Evolutionary conservation across 2,888 invertebrate genomes (phyloP).

Genomic region (Lepidocyrtoides sp.): DNA sequence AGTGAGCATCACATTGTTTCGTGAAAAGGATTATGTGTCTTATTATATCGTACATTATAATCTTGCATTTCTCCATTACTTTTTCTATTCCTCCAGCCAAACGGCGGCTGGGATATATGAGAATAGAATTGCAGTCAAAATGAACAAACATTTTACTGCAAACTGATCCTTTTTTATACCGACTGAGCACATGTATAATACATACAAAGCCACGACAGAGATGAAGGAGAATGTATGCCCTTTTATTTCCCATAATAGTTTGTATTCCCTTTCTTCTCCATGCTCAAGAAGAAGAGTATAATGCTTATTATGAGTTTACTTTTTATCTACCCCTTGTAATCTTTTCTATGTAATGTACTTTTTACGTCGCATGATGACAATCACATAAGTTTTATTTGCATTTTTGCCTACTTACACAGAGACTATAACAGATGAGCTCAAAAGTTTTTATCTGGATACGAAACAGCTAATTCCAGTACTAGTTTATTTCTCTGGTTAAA

Average conservation of each 20-base stretch:
- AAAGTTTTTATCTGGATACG: neutral
- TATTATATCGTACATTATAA: slow-evolving; percentile 63
- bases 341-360: neutral
- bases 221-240: neutral
- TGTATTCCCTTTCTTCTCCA: neutral
- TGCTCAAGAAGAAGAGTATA: neutral
- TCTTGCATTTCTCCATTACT: slow-evolving; percentile 62
- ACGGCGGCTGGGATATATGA: no score
- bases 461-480: no score
- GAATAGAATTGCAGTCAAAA: no score
- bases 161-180: neutral
- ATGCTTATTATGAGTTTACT: neutral
- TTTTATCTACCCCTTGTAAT: neutral
- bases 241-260: neutral
- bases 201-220: no score
- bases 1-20: no score
- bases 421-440: neutral
- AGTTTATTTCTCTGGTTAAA: no score
- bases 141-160: neutral
- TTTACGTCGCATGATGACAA: neutral
- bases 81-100: slow-evolving; percentile 58
- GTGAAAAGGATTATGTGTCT: slow-evolving; percentile 62
- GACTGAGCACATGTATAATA: neutral
- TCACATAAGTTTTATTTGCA: slow-evolving; percentile 9
- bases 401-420: neutral